Conservation (phyloP, 2,797 vertebrate species). For the Notoglanidium macrostoma region DNA sequence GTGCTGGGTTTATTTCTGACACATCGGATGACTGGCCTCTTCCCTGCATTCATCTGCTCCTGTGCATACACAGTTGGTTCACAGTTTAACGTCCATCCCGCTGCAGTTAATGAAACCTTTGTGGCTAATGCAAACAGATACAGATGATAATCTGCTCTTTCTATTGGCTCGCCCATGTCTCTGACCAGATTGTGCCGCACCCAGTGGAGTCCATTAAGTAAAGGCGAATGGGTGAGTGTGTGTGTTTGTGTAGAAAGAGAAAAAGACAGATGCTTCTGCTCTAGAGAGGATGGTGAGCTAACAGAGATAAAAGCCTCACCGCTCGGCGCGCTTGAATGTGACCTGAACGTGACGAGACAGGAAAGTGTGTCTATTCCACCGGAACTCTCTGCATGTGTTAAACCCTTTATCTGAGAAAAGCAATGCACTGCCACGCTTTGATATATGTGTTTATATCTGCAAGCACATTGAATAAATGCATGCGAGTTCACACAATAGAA, state of each 20-base stretch:
- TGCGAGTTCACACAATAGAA: constrained; percentile 48
- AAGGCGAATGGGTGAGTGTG: neutral
- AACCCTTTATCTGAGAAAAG: constrained; percentile 56
- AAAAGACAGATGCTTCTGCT: constrained; percentile 37
- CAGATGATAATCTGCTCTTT: constrained; percentile 32
- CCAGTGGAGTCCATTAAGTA: constrained; percentile 47
- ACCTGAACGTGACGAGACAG: constrained; percentile 52
- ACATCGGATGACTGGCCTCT: constrained; percentile 37
- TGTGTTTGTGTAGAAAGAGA: constrained; percentile 20
- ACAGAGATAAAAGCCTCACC: constrained; percentile 52
- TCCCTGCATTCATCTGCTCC: constrained; percentile 42
- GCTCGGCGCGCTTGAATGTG: constrained; percentile 54
- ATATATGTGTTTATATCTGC: constrained; percentile 47
- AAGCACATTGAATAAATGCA: constrained; percentile 51
- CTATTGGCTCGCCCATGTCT: constrained; percentile 25
- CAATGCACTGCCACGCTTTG: constrained; percentile 46
- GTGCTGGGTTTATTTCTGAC: constrained; percentile 48
- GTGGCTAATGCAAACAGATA: constrained; percentile 39
- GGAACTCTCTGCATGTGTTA: constrained; percentile 55
- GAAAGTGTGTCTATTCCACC: constrained; percentile 40
- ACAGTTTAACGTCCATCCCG: constrained; percentile 32
- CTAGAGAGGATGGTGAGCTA: constrained; percentile 47
- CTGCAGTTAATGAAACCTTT: constrained; percentile 50
- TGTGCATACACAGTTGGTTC: constrained; percentile 38
- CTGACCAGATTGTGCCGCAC: constrained; percentile 35